Conservation (phyloP, 2,797 vertebrate genomes). For the Channa striata region DNA sequence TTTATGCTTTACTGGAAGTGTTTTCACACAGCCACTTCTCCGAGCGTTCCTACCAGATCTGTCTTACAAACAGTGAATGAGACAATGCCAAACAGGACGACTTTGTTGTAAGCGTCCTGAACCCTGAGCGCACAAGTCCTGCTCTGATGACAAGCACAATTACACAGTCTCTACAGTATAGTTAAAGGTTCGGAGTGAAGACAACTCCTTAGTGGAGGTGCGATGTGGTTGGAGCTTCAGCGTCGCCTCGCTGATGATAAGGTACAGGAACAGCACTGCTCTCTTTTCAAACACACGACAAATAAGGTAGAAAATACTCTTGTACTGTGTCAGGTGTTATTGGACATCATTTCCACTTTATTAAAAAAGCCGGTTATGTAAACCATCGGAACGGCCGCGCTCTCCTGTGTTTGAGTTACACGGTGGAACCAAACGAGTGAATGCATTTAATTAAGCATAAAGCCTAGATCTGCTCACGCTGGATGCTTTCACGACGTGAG, state of each 20-base stretch:
- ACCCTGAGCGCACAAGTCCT: neutral
- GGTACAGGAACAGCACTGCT: neutral
- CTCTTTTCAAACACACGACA: neutral
- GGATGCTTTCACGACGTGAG: no score
- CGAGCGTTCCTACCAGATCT: no score
- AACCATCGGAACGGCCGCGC: neutral
- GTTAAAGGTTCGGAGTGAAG: neutral
- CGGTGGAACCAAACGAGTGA: conserved; percentile 19
- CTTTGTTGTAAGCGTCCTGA: neutral
- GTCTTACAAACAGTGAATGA: neutral
- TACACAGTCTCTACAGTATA: neutral
- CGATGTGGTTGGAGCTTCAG: neutral
- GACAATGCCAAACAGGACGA: neutral
- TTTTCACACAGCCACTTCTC: neutral
- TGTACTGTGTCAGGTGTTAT: neutral
- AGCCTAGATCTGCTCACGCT: conserved; percentile 18
- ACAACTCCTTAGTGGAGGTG: neutral
- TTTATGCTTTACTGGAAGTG: neutral
- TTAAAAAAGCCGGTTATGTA: conserved; percentile 1
- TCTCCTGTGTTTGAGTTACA: conserved; percentile 18
- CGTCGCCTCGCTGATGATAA: neutral
- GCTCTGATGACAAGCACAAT: neutral
- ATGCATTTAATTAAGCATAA: conserved; percentile 24
- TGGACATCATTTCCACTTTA: conserved; percentile 4
- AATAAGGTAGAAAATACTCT: neutral